Base-by-base conservation (phyloP, 2,113 vertebrate genomes). In the Seriola aureovittata region DNA sequence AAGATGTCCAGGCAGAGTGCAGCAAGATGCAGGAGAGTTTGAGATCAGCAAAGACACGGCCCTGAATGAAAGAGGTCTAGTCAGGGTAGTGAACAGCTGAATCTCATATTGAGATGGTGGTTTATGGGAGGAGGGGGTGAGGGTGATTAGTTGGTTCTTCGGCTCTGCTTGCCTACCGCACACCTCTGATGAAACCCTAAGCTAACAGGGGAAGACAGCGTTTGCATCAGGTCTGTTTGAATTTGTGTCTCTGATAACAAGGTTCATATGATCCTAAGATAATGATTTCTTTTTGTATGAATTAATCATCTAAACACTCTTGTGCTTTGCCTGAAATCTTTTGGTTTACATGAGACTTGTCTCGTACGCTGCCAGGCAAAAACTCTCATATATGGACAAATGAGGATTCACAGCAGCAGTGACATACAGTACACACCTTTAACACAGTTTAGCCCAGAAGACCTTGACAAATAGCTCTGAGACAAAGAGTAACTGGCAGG, bases 221-320 rank as follows among this genome's bases (percentile, higher is more conserved):
- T 76, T 81, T 60, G 71, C 64, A 74, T 72, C 68, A 60, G 79
- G 67, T 86, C 79, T 62, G 67, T 86, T 78, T 62, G 67, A 87
- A 80, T 82, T 54, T 77, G 54, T 42, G 67, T 82, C 57, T 64
- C 34, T 44, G 66, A 81, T 63, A 71, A 23, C 14, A 38, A 32
- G 7, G 44, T 76, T 85, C 55, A 38, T 25, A 17, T 81, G 65
- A 78, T 50, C 6, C 48, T 4, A 10, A 65, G 52, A 72, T 36
- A 72, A 75, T 76, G 48, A 6, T 84, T 73, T 58, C 36, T 42
- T 66, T 46, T 57, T 17, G 32, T 36, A 71, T 78, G 67, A 82
- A 77, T 78, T 46, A 76, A 75, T 78, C 68, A 72, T 69, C 46
- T 40, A 60, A 23, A 55, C 1, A 1, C 23, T n/a, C n/a, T 10